phyloP scores from a whole-genome alignment of 2,888 invertebrate species.

The Nudaria mundana region DNA sequence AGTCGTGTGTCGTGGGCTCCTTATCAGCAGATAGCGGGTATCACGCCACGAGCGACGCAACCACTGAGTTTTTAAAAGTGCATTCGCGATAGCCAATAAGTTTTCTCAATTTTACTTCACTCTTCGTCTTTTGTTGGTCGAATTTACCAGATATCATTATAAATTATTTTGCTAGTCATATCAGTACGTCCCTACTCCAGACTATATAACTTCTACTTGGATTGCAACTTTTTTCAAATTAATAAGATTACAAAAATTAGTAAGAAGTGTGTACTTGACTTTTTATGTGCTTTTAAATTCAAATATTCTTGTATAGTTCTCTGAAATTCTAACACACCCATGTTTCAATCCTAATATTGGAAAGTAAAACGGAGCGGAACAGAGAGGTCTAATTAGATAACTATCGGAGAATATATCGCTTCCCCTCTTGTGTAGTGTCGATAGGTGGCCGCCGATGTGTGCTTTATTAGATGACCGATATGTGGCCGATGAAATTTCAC shows the following conservation, averaged over 20 bases:
- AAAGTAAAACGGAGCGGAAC: constrained; percentile 43
- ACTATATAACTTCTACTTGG: too few relatives aligned
- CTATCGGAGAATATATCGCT: constrained; percentile 52
- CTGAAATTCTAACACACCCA: constrained; percentile 24
- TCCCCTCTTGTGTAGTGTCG: constrained; percentile 29
- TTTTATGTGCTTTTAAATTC: too few relatives aligned
- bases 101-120: too few relatives aligned
- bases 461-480: constrained; percentile 34
- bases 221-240: too few relatives aligned
- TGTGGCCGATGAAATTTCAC: constrained; percentile 53
- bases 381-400: constrained; percentile 49
- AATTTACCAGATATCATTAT: too few relatives aligned
- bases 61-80: constrained; percentile 18
- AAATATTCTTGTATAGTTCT: too few relatives aligned
- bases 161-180: too few relatives aligned
- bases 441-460: constrained; percentile 16
- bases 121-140: too few relatives aligned
- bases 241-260: too few relatives aligned
- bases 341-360: constrained; percentile 29
- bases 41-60: constrained; percentile 28
- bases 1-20: constrained; percentile 41
- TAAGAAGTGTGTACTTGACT: too few relatives aligned
- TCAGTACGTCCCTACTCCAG: too few relatives aligned
- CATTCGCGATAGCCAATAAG: not conserved
- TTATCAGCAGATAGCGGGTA: constrained; percentile 47